Base-by-base conservation (phyloP, 2,113 vertebrate species). In the Muscicapa adusta region DNA sequence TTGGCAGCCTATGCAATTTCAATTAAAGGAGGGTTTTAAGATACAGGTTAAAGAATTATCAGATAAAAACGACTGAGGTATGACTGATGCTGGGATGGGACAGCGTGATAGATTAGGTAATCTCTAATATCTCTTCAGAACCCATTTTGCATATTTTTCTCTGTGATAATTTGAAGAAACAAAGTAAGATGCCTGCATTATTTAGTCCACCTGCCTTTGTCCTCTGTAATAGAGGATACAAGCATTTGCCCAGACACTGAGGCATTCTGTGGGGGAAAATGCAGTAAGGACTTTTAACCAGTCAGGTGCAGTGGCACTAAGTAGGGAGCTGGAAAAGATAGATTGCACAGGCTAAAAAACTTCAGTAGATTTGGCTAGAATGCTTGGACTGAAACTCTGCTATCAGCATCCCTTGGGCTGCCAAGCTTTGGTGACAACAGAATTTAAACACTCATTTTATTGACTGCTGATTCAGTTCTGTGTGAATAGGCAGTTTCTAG, bases 401-500 rank as follows among this genome's bases (percentile, higher is more conserved):
- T 96, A 91, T 87, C 92, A 92, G 76, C 82, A 96, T 87, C 86
- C 66, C 56, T 84, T 89, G 86, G 76, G 57, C 86, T 97, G 94
- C 91, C 94, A 93, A 93, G 73, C 45, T 93, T 87, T 83, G 89
- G 73, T 85, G 76, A 84, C 88, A 94, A 85, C 75, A 91, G 60
- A 96, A 97, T 96, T 96, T 95, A 93, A 93, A 88, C 79, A 86
- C 47, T 85, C 63, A 40, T 94, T 96, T 88, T 56, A 90, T 83
- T 93, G 89, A 96, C 91, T 96, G 91, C 93, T 97, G 89, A 91
- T 77, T 97, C 91, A 94, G 91, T 96, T 86, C 70, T 91, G 13
- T 84, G 67, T 85, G 90, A 88, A 83, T 48, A 89, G 38, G 42
- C 58, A 91, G 77, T 79, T 92, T 47, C 54, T 85, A 66, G 66